Base-by-base conservation (phyloP, 1,140 invertebrate species). In the Protaetia brevitarsis region DNA sequence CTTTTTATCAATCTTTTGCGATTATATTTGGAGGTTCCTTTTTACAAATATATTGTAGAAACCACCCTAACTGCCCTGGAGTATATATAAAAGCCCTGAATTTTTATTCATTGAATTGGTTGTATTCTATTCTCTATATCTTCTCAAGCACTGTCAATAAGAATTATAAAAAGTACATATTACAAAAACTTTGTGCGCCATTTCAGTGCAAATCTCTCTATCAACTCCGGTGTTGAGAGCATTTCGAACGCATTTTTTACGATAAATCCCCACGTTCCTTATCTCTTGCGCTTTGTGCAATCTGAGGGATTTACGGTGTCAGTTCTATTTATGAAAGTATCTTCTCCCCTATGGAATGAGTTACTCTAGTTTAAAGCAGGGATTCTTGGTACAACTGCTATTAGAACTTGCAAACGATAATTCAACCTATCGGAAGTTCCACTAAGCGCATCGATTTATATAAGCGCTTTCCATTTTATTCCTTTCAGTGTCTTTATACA, bases 251-350 rank as follows among this genome's bases (percentile, higher is more conserved):
- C 1, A 51, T 23, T 51, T 51, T 41, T 51, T 23, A 7, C 41
- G 19, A 51, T 19, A 51, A 51, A 51, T 6, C 19, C 41, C 16
- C 11, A 51, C 16, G 21, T 51, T 10, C 26, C 19, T 21, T 51
- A 51, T 51, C 41, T 51, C 13, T 21, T 23, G 11, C 26, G 19
- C 41, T 51, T n/a, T 19, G 19, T 51, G 19, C 21, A 51, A 23
- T 21, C 19, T 51, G 16, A 51, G 13, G 41, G 41, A 51, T 51
- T 51, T 23, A 19, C 2, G 19, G 19, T 51, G 19, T 51, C 41
- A 19, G 19, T 23, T 51, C 41, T 51, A 51, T 51, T 51, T 51
- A 51, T 51, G 41, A 23, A 23, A 51, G 5, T 51, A 51, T 51
- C 41, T 13, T 16, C 26, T 19, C 41, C 41, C 13, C 41, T n/a